Base-by-base conservation (phyloP, 1,140 invertebrate genomes). In the Sitobion miscanthi region DNA sequence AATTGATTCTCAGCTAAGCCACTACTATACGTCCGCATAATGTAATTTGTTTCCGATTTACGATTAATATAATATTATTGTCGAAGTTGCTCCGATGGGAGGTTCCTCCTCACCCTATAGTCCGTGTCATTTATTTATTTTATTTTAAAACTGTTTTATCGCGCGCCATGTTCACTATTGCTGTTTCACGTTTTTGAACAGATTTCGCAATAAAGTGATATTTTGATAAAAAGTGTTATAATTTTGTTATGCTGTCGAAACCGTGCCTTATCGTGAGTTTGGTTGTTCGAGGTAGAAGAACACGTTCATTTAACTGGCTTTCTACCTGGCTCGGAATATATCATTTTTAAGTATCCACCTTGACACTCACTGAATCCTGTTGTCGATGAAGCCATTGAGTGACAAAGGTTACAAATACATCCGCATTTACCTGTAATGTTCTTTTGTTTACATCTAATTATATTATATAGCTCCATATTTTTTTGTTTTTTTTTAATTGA, bases 31-130 rank as follows among this genome's bases (percentile, higher is more conserved):
- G 30, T 77, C n/a, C 14, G 14, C 14, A n/a, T 35, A n/a, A 42
- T 42, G 42, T n/a, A n/a, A 77, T 77, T 77, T 77, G 62, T 77
- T n/a, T n/a, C 62, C 62, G n/a, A 77, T 77, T 77, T 77, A 77
- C 62, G 62, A 77, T 77, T 77, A 69, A n/a, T 69, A 77, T 35
- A n/a, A 77, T n/a, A 77, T 77, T 77, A 77, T 35, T 77, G 14
- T 77, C 30, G 5, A 77, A n/a, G 30, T 77, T 17, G 1, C n/a
- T 77, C 5, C n/a, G 14, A 35, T 62, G 25, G 57, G 25, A 57
- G 45, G 30, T 30, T 62, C 11, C 57, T 62, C 11, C 30, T 3
- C 8, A 25, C 8, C 25, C 8, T 62, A 9, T 30, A 2, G 30
- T n/a, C 57, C 49, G 49, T n/a, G 9, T 30, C 9, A 14, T 69